These are phyloP conservation scores for Pedetes capensis DNA, from an alignment of 2,113 vertebrate genomes.

Conservation along the genomic window DNA sequence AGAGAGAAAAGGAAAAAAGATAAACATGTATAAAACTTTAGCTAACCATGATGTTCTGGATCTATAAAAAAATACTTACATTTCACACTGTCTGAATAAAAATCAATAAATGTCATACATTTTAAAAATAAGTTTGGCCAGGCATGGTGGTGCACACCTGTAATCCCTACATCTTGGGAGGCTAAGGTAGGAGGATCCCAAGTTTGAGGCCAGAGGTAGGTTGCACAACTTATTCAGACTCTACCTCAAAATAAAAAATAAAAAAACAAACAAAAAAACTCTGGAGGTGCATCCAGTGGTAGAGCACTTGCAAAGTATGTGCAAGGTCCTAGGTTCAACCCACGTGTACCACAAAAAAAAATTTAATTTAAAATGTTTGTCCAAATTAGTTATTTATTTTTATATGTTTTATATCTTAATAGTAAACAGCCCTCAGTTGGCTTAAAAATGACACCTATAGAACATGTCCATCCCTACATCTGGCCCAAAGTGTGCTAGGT, in stretches of 20 bases:
- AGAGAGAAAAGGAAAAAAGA: not conserved
- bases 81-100: not conserved
- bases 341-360: no score
- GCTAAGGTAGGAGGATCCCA: no score
- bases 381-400: constrained; percentile 9
- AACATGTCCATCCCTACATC: not conserved
- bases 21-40: not conserved
- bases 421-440: not conserved
- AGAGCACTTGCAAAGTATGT: no score
- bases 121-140: constrained; percentile 14
- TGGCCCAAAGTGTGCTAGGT: not conserved
- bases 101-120: not conserved
- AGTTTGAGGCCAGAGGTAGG: no score
- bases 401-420: constrained; percentile 2
- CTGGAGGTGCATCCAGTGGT: no score
- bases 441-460: not conserved
- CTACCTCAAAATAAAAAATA: no score
- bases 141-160: no score
- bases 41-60: not conserved
- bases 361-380: no score
- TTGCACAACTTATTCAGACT: no score
- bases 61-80: constrained; percentile 22
- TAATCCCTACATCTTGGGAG: no score
- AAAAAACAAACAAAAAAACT: no score
- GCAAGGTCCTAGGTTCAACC: no score